Evolutionary conservation across 1,140 invertebrate species (phyloP).

Genomic region (Pseudomyrmex cubaensis): DNA sequence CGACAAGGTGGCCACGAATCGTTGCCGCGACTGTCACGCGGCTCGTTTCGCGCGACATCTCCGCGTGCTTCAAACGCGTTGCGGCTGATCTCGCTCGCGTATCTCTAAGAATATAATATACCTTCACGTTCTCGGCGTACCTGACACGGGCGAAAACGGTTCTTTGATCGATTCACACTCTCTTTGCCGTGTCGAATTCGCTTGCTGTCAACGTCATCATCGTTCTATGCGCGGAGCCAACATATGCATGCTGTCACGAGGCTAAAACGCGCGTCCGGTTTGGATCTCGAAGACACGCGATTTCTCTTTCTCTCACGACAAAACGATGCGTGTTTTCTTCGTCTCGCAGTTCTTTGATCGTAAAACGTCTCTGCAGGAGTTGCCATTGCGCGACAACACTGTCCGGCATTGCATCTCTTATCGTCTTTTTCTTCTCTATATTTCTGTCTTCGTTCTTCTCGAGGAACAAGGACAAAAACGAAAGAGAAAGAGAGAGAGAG

Average conservation of each 20-base stretch:
- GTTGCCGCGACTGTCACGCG: slow-evolving; percentile 40
- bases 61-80: background rate
- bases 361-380: slow-evolving; percentile 42
- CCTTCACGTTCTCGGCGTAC: background rate
- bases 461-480: background rate
- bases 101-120: background rate
- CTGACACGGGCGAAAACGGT: background rate
- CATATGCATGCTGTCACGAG: slow-evolving; percentile 43
- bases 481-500: background rate
- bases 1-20: background rate
- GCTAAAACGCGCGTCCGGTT: background rate
- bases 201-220: slow-evolving; percentile 45
- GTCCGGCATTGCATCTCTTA: slow-evolving; percentile 34
- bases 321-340: slow-evolving; percentile 1
- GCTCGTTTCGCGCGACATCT: slow-evolving; percentile 1
- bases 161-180: slow-evolving; percentile 43
- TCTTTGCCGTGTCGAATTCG: background rate
- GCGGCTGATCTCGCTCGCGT: background rate
- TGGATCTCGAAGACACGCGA: too few relatives aligned
- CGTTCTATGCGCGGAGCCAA: background rate
- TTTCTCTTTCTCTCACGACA: background rate
- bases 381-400: slow-evolving; percentile 28
- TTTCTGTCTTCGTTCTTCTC: background rate
- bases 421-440: background rate
- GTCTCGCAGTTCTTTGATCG: slow-evolving; percentile 29